Percentiles rank a stretch among this genome's conserved stretches.
These are phyloP conservation scores for Megalops cyprinoides DNA, from an alignment of 2,797 vertebrate species.

Conservation along the genomic window DNA sequence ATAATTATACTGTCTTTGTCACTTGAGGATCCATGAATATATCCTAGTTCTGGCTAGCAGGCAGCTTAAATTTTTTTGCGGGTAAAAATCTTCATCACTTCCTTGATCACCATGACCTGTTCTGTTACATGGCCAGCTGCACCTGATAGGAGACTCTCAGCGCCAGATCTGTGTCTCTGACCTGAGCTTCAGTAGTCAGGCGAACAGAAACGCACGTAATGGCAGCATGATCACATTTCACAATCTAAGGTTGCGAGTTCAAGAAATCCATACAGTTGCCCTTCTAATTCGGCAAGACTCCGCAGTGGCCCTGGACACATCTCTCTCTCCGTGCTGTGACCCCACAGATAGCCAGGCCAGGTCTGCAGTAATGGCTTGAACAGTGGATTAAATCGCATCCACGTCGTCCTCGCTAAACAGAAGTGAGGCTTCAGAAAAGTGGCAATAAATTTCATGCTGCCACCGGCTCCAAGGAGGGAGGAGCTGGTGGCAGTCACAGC, in stretches of 20 bases:
- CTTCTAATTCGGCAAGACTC: neutral
- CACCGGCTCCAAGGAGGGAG: neutral
- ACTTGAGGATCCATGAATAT: neutral
- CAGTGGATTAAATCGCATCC: neutral
- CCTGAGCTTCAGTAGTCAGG: neutral
- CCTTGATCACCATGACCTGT: neutral
- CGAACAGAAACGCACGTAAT: constrained; percentile 5
- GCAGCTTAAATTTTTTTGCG: no score
- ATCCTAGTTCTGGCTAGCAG: neutral
- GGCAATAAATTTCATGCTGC: neutral
- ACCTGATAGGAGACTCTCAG: neutral
- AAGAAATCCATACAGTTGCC: neutral
- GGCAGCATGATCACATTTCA: neutral
- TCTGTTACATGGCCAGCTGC: neutral
- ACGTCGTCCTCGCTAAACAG: neutral
- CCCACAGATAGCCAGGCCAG: neutral
- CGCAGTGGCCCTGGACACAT: neutral
- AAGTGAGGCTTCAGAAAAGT: neutral
- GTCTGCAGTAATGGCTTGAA: neutral
- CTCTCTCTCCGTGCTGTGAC: constrained; percentile 1
- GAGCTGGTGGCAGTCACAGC: neutral
- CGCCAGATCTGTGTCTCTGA: neutral
- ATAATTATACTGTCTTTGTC: neutral
- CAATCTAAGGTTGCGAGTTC: neutral
- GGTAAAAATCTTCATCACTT: no score